These are phyloP conservation scores for Sebastiscus tertius DNA, from an alignment of 2,797 vertebrate genomes.

Conservation along the genomic window DNA sequence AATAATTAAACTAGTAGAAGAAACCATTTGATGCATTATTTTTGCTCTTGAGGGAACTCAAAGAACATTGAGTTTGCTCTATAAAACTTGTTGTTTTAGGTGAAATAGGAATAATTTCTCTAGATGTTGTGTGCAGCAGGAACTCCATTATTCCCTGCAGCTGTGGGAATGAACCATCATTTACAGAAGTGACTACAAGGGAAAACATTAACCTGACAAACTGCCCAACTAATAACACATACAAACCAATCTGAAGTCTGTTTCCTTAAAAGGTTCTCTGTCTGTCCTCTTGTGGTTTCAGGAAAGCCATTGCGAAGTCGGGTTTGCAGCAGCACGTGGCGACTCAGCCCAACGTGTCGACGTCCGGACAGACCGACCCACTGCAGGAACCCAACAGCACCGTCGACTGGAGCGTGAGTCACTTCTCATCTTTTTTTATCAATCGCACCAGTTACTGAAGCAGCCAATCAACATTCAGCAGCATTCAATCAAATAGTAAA, in stretches of 20 bases:
- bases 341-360: constrained; percentile 70
- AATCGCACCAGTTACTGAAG: no score
- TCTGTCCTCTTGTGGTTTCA: constrained; percentile 65
- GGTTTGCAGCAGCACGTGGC: constrained; percentile 86
- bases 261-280: background rate
- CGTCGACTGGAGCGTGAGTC: constrained; percentile 96
- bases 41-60: no score
- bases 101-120: background rate
- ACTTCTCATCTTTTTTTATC: no score
- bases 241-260: background rate
- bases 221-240: background rate
- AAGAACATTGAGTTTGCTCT: background rate
- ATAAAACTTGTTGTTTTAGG: background rate
- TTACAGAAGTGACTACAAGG: background rate
- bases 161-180: background rate
- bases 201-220: background rate
- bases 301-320: constrained; percentile 94
- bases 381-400: constrained; percentile 86
- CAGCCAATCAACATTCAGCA: background rate
- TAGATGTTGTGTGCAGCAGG: background rate
- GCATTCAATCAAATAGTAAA: background rate
- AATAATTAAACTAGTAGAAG: background rate
- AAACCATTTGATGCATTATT: no score
- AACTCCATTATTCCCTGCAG: background rate
- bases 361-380: constrained; percentile 69